phyloP scores from a whole-genome alignment of 2,113 vertebrate genomes.

The Corythoichthys intestinalis region DNA sequence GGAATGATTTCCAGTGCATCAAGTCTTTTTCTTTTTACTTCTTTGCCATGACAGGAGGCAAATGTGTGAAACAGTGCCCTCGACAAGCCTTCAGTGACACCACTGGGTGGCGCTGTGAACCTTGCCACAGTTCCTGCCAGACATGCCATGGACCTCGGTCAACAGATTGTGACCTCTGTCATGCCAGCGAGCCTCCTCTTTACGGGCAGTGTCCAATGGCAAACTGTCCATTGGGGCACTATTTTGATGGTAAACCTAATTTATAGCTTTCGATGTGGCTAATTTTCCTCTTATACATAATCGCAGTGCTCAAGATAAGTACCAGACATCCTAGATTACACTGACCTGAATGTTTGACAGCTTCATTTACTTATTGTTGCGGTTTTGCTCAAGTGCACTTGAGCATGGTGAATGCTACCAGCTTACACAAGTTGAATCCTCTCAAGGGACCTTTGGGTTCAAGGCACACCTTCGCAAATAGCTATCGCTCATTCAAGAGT shows the following conservation, averaged over 20 bases:
- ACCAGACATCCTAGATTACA: background rate
- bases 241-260: conserved; percentile 66
- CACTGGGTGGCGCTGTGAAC: conserved; percentile 72
- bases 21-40: background rate
- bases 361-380: conserved; percentile 4
- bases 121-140: conserved; percentile 72
- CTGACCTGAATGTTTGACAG: background rate
- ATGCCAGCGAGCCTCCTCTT: conserved; percentile 58
- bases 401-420: conserved; percentile 7
- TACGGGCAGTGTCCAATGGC: conserved; percentile 70
- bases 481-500: conserved; percentile 15
- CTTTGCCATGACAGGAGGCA: conserved; percentile 49
- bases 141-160: conserved; percentile 68
- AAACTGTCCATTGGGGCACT: conserved; percentile 70
- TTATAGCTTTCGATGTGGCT: background rate
- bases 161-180: conserved; percentile 71
- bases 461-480: conserved; percentile 8
- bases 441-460: conserved; percentile 17
- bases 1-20: background rate
- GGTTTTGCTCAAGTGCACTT: conserved; percentile 26
- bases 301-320: background rate
- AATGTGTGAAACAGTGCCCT: conserved; percentile 72
- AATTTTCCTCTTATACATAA: background rate
- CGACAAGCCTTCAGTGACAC: conserved; percentile 65
- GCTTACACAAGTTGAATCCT: conserved; percentile 24